These are phyloP conservation scores for Linnaemya tessellans DNA, from an alignment of 2,888 invertebrate species.

Conservation along the genomic window DNA sequence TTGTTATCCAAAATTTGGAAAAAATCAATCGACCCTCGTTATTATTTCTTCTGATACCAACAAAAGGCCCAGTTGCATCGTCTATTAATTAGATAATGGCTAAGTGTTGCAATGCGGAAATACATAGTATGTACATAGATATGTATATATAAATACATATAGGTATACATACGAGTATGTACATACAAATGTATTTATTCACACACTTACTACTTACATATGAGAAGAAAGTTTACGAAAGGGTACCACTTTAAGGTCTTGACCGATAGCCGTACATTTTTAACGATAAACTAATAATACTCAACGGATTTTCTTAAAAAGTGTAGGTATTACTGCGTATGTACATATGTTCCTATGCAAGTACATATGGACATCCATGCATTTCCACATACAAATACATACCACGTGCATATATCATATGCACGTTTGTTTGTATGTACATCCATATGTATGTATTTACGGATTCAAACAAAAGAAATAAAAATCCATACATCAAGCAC, in stretches of 20 bases:
- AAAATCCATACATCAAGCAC: conserved; percentile 39
- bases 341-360: background rate
- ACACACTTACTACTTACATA: background rate
- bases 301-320: background rate
- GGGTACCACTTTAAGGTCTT: background rate
- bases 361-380: too few relatives aligned
- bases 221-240: background rate
- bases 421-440: too few relatives aligned
- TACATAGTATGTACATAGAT: too few relatives aligned
- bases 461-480: conserved; percentile 19
- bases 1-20: too few relatives aligned
- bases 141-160: background rate
- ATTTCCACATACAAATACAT: too few relatives aligned
- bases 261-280: too few relatives aligned
- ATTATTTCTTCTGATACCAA: too few relatives aligned
- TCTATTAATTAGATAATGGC: too few relatives aligned
- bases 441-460: background rate
- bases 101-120: too few relatives aligned
- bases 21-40: too few relatives aligned
- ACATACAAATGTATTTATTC: background rate
- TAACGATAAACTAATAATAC: too few relatives aligned
- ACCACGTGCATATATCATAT: background rate
- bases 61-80: too few relatives aligned
- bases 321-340: background rate
- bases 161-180: background rate